Evolutionary conservation across 1,140 invertebrate species (phyloP).

Genomic region (Atta colombica): DNA sequence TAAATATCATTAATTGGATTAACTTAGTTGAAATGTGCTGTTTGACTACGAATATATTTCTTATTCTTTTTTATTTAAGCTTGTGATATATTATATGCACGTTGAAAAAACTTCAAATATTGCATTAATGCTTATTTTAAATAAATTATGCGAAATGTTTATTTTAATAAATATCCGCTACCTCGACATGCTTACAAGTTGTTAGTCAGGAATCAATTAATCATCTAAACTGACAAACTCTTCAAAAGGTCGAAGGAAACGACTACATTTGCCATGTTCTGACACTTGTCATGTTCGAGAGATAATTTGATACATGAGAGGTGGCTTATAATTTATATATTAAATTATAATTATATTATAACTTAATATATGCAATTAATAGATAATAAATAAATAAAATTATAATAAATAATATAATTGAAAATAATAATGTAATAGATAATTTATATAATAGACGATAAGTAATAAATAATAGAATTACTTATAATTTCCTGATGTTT

Average conservation of each 20-base stretch:
- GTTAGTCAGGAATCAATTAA: conserved; percentile 12
- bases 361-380: neutral
- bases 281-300: neutral
- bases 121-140: neutral
- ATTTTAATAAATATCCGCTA: neutral
- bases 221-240: neutral
- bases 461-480: neutral
- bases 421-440: too few species aligned
- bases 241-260: conserved; percentile 8
- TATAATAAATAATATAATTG: too few species aligned
- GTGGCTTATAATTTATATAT: neutral
- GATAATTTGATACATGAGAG: neutral
- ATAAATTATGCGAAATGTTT: conserved; percentile 7
- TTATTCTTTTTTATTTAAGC: neutral
- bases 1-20: neutral
- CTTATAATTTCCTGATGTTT: neutral
- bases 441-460: neutral
- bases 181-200: conserved; percentile 1
- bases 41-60: neutral
- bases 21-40: neutral
- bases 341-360: neutral
- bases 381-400: neutral
- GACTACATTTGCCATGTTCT: neutral
- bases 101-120: neutral
- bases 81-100: neutral